Conservation (phyloP, 1,140 invertebrate genomes). For the Formica exsecta region DNA sequence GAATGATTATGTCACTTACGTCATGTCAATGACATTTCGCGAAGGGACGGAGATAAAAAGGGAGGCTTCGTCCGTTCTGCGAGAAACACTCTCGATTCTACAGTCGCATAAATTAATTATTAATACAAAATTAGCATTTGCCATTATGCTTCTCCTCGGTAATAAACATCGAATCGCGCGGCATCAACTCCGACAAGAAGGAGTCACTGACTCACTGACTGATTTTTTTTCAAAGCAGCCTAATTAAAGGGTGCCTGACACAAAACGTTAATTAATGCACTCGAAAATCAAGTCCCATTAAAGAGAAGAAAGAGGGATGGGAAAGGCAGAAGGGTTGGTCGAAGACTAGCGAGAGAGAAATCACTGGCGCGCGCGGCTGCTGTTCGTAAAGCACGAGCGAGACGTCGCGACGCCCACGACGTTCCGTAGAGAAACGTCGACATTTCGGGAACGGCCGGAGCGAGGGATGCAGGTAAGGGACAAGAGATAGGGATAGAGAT, state of each 20-base stretch:
- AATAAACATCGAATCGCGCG: slow-evolving; percentile 39
- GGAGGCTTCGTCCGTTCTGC: not conserved
- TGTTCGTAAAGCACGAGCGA: slow-evolving; percentile 63
- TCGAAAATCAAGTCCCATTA: slow-evolving; percentile 82
- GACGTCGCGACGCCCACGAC: not conserved
- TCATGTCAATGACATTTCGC: not conserved
- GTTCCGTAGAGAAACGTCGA: slow-evolving; percentile 1
- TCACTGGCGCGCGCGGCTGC: slow-evolving; percentile 67
- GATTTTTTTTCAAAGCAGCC: slow-evolving; percentile 81
- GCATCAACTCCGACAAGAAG: not conserved
- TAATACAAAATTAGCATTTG: slow-evolving; percentile 41
- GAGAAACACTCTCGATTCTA: not conserved
- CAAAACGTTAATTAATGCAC: slow-evolving; percentile 84
- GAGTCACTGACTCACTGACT: slow-evolving; percentile 67
- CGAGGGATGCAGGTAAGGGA: slow-evolving; percentile 20
- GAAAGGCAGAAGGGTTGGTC: slow-evolving; percentile 12
- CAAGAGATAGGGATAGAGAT: slow-evolving; percentile 35
- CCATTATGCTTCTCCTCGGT: not conserved
- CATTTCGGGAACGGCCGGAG: slow-evolving; percentile 3
- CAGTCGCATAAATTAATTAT: slow-evolving; percentile 44
- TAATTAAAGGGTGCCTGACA: slow-evolving; percentile 81
- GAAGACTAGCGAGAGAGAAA: slow-evolving; percentile 67
- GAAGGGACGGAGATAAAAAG: not conserved
- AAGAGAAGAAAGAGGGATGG: slow-evolving; percentile 70
- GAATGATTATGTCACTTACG: not conserved